These are phyloP conservation scores for Phaethon lepturus DNA, from an alignment of 2,113 vertebrate genomes.

Conservation along the genomic window DNA sequence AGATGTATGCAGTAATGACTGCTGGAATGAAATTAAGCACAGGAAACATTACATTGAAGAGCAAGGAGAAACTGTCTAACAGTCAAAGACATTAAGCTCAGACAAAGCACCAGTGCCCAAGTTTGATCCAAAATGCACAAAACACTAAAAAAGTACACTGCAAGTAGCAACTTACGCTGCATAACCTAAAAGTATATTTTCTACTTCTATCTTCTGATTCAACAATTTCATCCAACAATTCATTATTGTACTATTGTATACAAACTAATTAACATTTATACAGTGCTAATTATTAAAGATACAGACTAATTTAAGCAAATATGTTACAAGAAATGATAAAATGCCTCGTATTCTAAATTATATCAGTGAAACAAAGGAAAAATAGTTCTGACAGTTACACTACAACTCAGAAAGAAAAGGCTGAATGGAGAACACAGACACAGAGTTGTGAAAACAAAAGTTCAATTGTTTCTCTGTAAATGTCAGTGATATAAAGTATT, in stretches of 20 bases:
- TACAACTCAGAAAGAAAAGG: slow-evolving; percentile 37
- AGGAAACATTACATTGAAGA: slow-evolving; percentile 1
- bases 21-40: slow-evolving; percentile 45
- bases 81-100: not conserved
- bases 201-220: not conserved
- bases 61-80: not conserved
- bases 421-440: slow-evolving; percentile 37
- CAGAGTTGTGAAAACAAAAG: slow-evolving; percentile 10
- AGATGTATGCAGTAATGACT: slow-evolving; percentile 28
- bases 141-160: not conserved
- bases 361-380: slow-evolving; percentile 18
- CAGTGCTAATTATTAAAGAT: not conserved
- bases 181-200: not conserved
- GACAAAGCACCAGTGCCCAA: not conserved
- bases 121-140: not conserved
- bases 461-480: slow-evolving; percentile 47
- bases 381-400: not conserved
- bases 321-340: slow-evolving; percentile 13
- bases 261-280: slow-evolving; percentile 17
- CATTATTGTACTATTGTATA: not conserved
- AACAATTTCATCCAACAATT: slow-evolving; percentile 1
- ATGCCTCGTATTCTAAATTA: not conserved
- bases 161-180: not conserved
- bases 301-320: slow-evolving; percentile 25
- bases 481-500: slow-evolving; percentile 37